Conservation (phyloP, 2,113 vertebrate genomes). For the Ranitomeya imitator region DNA sequence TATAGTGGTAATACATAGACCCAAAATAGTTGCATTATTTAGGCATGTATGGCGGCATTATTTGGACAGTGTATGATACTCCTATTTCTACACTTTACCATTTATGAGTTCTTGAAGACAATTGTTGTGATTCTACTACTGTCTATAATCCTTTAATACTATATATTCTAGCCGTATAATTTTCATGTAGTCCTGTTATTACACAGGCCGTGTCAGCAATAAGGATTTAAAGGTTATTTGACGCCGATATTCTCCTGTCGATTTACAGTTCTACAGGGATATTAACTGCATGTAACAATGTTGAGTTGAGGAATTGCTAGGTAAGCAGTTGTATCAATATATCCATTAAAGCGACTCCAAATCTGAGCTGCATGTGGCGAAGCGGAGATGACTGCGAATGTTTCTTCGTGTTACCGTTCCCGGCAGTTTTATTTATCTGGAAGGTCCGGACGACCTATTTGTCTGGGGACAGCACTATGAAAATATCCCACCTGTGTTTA, state of each 20-base stretch:
- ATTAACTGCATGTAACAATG: neutral
- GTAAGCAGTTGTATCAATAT: neutral
- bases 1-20: neutral
- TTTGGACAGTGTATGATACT: neutral
- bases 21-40: neutral
- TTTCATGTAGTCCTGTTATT: no score
- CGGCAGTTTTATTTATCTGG: neutral
- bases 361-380: neutral
- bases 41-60: neutral
- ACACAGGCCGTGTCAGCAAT: neutral
- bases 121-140: no score
- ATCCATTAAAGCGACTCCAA: neutral
- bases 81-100: neutral
- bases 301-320: neutral
- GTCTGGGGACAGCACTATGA: neutral
- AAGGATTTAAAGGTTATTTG: no score
- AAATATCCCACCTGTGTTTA: conserved; percentile 20
- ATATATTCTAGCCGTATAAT: no score
- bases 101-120: neutral
- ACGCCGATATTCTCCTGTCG: no score
- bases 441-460: neutral
- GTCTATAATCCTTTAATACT: no score
- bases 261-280: neutral
- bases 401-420: no score
- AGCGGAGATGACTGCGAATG: neutral